A percentile compares a stretch with the other conserved stretches of the same genome.
Evolutionary conservation across 2,113 vertebrate genomes (phyloP).

Genomic region (Brachyhypopomus occidentalis): DNA sequence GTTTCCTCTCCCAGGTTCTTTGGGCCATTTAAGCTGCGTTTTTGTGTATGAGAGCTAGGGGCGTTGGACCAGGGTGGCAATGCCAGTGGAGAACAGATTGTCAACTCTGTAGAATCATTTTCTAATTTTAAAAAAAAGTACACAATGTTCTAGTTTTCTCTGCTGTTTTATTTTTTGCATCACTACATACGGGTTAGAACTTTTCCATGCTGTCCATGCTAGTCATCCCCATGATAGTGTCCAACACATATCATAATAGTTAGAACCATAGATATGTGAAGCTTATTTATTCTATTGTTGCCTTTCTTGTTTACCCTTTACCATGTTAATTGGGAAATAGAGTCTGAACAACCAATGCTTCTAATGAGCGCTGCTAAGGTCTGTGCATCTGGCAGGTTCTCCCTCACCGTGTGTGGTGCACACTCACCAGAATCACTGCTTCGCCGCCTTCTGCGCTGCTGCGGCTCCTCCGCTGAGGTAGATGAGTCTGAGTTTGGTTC

Average conservation of each 20-base stretch:
- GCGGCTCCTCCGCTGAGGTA: conserved; percentile 56
- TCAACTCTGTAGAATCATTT: no score
- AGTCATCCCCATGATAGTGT: neutral
- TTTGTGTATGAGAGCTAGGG: no score
- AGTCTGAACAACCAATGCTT: neutral
- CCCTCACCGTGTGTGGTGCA: neutral
- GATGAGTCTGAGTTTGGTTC: conserved; percentile 60
- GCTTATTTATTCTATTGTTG: neutral
- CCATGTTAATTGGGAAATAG: neutral
- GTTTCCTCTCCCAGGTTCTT: neutral
- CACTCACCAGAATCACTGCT: conserved; percentile 70
- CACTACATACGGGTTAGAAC: no score
- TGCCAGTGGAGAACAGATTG: no score
- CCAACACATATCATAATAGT: neutral
- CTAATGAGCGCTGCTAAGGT: neutral
- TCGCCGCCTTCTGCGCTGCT: conserved; percentile 63
- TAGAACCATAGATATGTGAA: neutral
- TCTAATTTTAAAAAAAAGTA: no score
- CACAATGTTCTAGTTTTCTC: no score
- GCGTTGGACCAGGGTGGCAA: no score
- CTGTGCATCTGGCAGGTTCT: neutral
- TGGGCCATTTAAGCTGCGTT: neutral
- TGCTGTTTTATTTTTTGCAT: no score
- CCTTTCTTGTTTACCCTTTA: neutral
- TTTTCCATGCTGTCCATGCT: neutral